Evolutionary conservation across 2,888 invertebrate genomes (phyloP).

Genomic region (Habrosyne pyritoides): DNA sequence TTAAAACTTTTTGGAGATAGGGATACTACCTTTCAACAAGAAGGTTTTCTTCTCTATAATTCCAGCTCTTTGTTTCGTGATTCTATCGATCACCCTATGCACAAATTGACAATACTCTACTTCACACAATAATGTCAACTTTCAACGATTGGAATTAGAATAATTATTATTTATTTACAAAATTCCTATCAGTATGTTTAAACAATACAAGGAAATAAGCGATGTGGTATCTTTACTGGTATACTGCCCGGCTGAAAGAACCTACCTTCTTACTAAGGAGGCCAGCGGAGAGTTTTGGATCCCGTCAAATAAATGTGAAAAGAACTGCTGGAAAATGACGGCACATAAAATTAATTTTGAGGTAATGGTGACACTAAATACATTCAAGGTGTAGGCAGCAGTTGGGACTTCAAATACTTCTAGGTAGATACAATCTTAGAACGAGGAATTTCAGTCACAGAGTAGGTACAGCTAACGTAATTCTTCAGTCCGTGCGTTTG

Average conservation of each 20-base stretch:
- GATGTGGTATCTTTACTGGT: constrained; percentile 69
- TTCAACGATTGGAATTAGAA: not conserved
- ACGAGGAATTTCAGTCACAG: too few species aligned
- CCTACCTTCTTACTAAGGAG: constrained; percentile 60
- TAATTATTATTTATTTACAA: not conserved
- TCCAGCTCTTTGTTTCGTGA: too few species aligned
- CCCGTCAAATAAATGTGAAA: constrained; percentile 62
- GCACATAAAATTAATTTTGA: constrained; percentile 64
- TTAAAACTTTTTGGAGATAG: too few species aligned
- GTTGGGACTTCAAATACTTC: too few species aligned
- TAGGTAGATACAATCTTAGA: too few species aligned
- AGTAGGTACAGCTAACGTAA: too few species aligned
- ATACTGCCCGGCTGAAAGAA: constrained; percentile 58
- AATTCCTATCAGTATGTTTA: constrained; percentile 51
- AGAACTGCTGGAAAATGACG: constrained; percentile 65
- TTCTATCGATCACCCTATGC: too few species aligned
- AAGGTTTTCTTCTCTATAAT: too few species aligned
- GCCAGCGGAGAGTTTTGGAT: constrained; percentile 66
- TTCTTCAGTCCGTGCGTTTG: too few species aligned
- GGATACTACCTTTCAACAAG: too few species aligned
- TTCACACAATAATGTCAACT: not conserved
- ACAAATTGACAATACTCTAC: not conserved
- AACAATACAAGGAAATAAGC: constrained; percentile 58
- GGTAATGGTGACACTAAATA: constrained; percentile 35
- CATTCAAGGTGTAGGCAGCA: not conserved